phyloP scores from a whole-genome alignment of 30 jellyfish, hydroid and myxozoan genomes.

The Aurelia sp. region DNA sequence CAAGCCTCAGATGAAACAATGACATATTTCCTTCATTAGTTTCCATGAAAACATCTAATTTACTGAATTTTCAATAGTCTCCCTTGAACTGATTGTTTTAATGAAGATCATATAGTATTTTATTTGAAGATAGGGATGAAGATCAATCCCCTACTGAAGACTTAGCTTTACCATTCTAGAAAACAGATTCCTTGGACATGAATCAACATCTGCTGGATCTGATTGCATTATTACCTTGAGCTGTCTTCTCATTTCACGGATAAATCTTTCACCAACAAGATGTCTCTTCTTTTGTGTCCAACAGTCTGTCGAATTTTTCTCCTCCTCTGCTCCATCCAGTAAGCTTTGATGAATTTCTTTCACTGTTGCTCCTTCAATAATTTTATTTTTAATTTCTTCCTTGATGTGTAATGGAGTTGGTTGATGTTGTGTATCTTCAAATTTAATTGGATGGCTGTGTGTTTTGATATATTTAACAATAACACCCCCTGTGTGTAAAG shows the following conservation, averaged over 20 bases:
- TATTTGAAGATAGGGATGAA: too few species aligned
- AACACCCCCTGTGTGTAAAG: conserved; percentile 31
- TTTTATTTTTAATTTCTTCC: conserved; percentile 4
- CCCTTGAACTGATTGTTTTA: too few species aligned
- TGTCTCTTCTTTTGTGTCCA: conserved; percentile 16
- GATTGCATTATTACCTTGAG: conserved; percentile 2
- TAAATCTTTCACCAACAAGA: conserved; percentile 12
- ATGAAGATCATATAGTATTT: too few species aligned
- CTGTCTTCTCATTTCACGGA: conserved; percentile 25
- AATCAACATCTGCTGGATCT: too few species aligned
- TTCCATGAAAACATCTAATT: too few species aligned
- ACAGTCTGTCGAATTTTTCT: neutral
- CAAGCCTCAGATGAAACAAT: too few species aligned
- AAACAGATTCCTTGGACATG: too few species aligned
- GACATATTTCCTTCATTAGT: too few species aligned
- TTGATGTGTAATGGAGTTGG: conserved; percentile 22
- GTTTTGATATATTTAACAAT: conserved; percentile 31
- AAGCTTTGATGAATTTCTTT: conserved; percentile 30
- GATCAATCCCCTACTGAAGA: too few species aligned
- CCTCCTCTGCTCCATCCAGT: conserved; percentile 16
- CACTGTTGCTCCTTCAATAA: neutral
- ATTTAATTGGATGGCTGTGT: conserved; percentile 30
- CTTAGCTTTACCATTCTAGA: too few species aligned
- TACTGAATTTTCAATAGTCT: too few species aligned
- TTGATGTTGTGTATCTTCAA: conserved; percentile 37